Base-by-base conservation (phyloP, 2,797 vertebrate species). In the Falco cherrug region DNA sequence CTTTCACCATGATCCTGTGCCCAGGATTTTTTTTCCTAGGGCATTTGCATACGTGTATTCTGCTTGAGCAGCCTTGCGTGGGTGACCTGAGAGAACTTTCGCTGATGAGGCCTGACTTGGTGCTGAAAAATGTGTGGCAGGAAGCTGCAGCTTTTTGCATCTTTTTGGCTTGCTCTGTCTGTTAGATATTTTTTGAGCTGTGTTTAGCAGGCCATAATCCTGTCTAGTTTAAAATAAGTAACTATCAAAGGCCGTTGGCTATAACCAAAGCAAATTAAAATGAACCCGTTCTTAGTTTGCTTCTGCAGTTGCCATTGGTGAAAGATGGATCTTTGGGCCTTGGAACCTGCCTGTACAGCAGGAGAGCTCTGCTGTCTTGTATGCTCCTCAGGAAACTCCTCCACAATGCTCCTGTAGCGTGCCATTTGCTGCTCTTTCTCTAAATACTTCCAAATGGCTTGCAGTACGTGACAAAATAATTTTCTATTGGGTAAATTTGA, bases 61-160 rank as follows among this genome's bases (percentile, higher is more conserved):
- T 87, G 78, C 89, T 70, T 90, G 81, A 84, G 84, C 78, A 87
- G 74, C 26, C 54, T 65, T 76, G 54, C 0, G 0, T 84, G 77
- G 63, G 76, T 90, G 89, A 91, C 87, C 47, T 5, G 54, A 85
- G 79, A 90, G 67, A 79, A 91, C 88, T 96, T 96, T 93, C 20
- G 4, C 83, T 93, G 29, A 28, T 2, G 13, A 3, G 48, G 87
- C 69, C 65, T 79, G 61, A 68, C 41, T 50, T 50, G 57, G 75
- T 75, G 61, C 47, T 88, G 77, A 86, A 95, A n/a, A 88, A 76
- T 9, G 3, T 39, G 14, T 54, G 73, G 39, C 90, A 95, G 91
- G 91, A 96, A 97, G 47, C 51, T 68, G 71, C 89, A 93, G 57
- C 11, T 87, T 80, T 93, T 86, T 91, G 41, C 76, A 31, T 81